phyloP scores from a whole-genome alignment of 2,888 invertebrate genomes.

The Cheilosia scutellata region DNA sequence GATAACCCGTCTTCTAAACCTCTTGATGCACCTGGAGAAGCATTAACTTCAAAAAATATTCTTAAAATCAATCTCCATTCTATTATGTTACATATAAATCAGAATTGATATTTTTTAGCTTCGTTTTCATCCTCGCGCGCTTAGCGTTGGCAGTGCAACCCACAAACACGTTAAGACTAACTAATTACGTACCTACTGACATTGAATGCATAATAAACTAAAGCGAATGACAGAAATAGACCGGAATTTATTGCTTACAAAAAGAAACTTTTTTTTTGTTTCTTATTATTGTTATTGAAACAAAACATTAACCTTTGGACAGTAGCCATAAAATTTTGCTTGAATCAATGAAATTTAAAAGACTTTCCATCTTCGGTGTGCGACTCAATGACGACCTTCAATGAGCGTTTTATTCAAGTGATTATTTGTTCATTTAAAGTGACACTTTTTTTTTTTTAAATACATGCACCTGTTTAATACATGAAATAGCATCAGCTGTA shows the following conservation, averaged over 20 bases:
- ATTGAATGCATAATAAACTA: background rate
- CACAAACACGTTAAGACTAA: background rate
- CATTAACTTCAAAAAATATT: too few relatives aligned
- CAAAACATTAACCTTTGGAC: slow-evolving; percentile 1
- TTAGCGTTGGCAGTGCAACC: background rate
- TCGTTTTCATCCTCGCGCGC: background rate
- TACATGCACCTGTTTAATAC: too few relatives aligned
- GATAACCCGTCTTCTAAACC: too few relatives aligned
- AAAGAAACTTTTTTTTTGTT: background rate
- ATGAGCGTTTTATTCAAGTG: too few relatives aligned
- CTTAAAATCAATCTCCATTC: too few relatives aligned
- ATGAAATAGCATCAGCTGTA: too few relatives aligned
- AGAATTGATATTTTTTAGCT: background rate
- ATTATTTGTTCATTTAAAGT: background rate
- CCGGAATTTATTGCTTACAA: background rate
- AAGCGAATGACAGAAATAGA: background rate
- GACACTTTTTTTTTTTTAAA: too few relatives aligned
- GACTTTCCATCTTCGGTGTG: background rate
- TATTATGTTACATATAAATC: too few relatives aligned
- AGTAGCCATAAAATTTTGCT: background rate
- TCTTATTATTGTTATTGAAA: slow-evolving; percentile 1
- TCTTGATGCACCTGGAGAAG: too few relatives aligned
- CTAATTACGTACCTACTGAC: background rate
- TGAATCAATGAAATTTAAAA: background rate
- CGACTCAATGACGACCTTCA: background rate